Base-by-base conservation (phyloP, 2,888 invertebrate species). In the Plagiodera versicolora region DNA sequence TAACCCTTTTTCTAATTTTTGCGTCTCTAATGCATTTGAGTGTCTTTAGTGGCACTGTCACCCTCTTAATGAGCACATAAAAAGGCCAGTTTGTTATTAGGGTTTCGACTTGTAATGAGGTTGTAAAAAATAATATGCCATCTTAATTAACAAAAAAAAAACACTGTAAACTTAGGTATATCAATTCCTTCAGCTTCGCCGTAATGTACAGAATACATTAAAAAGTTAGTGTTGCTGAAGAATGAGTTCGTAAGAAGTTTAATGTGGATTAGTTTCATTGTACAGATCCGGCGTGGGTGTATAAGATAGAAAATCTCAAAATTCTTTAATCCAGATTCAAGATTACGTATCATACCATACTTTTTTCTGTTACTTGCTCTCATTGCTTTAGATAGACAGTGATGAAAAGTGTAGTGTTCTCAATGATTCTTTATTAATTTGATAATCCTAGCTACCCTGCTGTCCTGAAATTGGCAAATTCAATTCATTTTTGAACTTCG, bases 211-310 rank as follows among this genome's bases (percentile, higher is more conserved):
- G 65, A 65, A 62, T 64, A 58, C 66, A 59, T 58, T 66, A 70
- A 70, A 68, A 67, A 70, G 65, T 69, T 69, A 62, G 63, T 66
- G 66, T 63, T 66, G 68, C 67, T 72, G 69, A 72, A 72, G 70
- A 74, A 72, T 70, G 72, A 71, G 70, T 70, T 70, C 65, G 63
- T 66, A 69, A 70, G 70, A 68, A 70, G 64, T 73, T 72, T 69
- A 68, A 69, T 69, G 67, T 67, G 65, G 63, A 69, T 69, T 69
- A 68, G 67, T 66, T 68, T 61, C 64, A 28, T 32, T 30, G n/a
- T 24, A 20, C 64, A 64, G 64, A 58, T 35, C 32, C 58, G 64
- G 48, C 39, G 39, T 39, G 6, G 24, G 24, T 24, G 6, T 24
- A 24, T 14, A 39, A 11, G 11, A 32, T 32, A 6, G 32, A 11